phyloP scores from a whole-genome alignment of 2,797 vertebrate genomes.

The Neopelma chrysocephalum region DNA sequence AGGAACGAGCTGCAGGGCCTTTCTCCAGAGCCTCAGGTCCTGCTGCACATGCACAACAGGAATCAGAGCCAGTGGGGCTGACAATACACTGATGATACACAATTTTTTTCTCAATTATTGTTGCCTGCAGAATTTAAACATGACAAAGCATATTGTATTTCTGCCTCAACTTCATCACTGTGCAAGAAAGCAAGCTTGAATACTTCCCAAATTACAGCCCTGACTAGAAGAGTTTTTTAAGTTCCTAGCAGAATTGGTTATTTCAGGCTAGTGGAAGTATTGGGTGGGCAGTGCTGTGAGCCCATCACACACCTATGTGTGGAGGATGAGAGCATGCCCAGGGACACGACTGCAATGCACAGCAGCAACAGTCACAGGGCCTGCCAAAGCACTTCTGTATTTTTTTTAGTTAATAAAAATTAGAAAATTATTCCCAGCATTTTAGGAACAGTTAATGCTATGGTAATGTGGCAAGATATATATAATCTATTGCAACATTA shows the following conservation, averaged over 20 bases:
- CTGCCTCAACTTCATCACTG: slow-evolving; percentile 24
- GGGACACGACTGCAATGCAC: not conserved
- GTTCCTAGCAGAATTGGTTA: not conserved
- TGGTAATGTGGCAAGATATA: slow-evolving; percentile 30
- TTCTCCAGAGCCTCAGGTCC: not conserved
- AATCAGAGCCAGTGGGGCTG: slow-evolving; percentile 4
- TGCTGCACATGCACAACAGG: not conserved
- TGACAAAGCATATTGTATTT: slow-evolving; percentile 47
- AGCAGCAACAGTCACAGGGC: not conserved
- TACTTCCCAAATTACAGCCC: not conserved
- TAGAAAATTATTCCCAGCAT: not conserved
- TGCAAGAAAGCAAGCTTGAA: not conserved
- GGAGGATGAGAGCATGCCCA: not conserved
- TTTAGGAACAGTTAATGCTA: slow-evolving; percentile 51
- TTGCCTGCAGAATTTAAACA: slow-evolving; percentile 60
- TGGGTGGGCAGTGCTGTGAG: not conserved
- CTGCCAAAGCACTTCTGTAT: not conserved
- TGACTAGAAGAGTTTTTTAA: not conserved
- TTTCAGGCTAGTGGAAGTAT: not conserved
- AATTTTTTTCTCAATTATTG: slow-evolving; percentile 16
- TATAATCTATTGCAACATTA: slow-evolving; percentile 48
- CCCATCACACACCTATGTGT: not conserved
- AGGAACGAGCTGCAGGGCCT: not conserved
- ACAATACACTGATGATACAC: not conserved
- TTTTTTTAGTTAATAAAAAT: slow-evolving; percentile 21